Conservation (phyloP, 2,113 vertebrate species). For the Tichodroma muraria region DNA sequence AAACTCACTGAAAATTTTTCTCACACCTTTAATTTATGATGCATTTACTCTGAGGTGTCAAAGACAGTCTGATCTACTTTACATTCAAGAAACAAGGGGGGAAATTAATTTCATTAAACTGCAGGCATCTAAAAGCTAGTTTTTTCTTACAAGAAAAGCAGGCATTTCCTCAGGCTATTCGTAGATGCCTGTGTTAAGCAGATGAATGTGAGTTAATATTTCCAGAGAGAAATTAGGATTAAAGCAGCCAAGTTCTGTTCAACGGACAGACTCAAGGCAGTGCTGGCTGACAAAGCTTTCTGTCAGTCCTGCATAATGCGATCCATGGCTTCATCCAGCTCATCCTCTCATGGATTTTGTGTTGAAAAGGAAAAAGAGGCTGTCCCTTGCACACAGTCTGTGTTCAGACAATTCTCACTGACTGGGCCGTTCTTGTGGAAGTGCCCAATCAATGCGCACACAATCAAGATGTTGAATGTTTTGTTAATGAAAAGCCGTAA, state of each 20-base stretch:
- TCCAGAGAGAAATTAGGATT: not conserved
- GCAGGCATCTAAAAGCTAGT: not conserved
- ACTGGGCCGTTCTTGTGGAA: not conserved
- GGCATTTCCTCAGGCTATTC: not conserved
- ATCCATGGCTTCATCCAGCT: not conserved
- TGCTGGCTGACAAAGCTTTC: not conserved
- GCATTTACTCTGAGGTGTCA: not conserved
- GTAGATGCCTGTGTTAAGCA: not conserved
- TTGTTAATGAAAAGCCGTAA: not conserved
- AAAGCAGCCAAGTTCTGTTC: not conserved
- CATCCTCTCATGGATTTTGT: not conserved
- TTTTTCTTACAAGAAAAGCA: not conserved
- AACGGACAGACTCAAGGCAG: not conserved
- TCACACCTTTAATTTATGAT: not conserved
- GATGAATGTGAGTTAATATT: not conserved
- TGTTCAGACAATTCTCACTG: not conserved
- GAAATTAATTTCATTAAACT: not conserved
- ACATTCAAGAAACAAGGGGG: not conserved
- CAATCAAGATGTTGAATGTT: not conserved
- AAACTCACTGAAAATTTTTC: not conserved
- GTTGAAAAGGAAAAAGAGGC: not conserved
- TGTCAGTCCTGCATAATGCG: not conserved
- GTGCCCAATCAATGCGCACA: too few species aligned
- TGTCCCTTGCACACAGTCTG: not conserved
- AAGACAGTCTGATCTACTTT: not conserved